Evolutionary conservation across 2,888 invertebrate species (phyloP).

Genomic region (Cheilosia pagana): DNA sequence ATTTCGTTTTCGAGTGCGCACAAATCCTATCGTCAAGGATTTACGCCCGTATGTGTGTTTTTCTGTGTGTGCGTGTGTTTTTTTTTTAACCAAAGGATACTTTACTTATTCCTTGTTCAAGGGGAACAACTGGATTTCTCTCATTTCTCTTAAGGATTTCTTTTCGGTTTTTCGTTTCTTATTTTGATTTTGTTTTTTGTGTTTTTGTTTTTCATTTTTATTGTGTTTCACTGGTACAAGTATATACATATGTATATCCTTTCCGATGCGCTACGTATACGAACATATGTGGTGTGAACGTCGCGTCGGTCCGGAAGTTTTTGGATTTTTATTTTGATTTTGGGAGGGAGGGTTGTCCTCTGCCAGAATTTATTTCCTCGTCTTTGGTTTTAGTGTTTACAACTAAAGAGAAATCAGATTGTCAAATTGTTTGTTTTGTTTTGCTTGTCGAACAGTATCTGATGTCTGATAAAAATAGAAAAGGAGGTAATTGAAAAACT

Average conservation of each 20-base stretch:
- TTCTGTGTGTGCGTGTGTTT: slow-evolving; percentile 19
- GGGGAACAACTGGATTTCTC: slow-evolving; percentile 53
- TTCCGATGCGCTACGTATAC: slow-evolving; percentile 1
- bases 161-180: slow-evolving; percentile 37
- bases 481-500: slow-evolving; percentile 71
- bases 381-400: slow-evolving; percentile 52
- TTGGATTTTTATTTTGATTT: slow-evolving; percentile 10
- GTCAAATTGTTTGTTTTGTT: slow-evolving; percentile 66
- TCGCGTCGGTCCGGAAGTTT: slow-evolving; percentile 9
- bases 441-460: slow-evolving; percentile 52
- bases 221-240: slow-evolving; percentile 28
- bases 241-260: no score
- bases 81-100: slow-evolving; percentile 17
- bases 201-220: slow-evolving; percentile 13
- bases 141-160: slow-evolving; percentile 53
- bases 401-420: slow-evolving; percentile 67
- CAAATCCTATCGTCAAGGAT: slow-evolving; percentile 64
- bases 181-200: slow-evolving; percentile 32
- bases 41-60: slow-evolving; percentile 10
- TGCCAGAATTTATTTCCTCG: slow-evolving; percentile 52
- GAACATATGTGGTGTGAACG: slow-evolving; percentile 34
- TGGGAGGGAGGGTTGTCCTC: neutral
- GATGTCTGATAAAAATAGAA: slow-evolving; percentile 52
- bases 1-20: slow-evolving; percentile 70
- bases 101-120: slow-evolving; percentile 28